phyloP scores from a whole-genome alignment of 1,140 invertebrate species.

The Ips typographus region DNA sequence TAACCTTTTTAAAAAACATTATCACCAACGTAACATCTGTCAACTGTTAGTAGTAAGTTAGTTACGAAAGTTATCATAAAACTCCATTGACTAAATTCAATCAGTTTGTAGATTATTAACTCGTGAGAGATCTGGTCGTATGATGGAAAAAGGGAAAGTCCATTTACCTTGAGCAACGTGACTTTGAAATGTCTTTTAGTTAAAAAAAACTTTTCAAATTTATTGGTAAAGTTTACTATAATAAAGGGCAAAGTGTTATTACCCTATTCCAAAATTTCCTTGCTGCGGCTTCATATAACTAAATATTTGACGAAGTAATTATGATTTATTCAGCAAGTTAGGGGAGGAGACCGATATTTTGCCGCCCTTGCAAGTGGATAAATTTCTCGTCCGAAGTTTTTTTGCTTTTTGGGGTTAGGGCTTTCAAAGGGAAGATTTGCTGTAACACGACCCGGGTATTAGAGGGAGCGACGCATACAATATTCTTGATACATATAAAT shows the following conservation, averaged over 20 bases:
- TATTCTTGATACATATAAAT: background rate
- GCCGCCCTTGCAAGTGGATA: slow-evolving; percentile 31
- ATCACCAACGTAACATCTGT: too few relatives aligned
- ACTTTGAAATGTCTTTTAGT: slow-evolving; percentile 19
- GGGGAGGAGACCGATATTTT: slow-evolving; percentile 31
- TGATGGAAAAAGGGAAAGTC: background rate
- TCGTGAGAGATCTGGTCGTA: too few relatives aligned
- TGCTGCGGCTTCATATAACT: slow-evolving; percentile 31
- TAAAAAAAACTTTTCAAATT: slow-evolving; percentile 32
- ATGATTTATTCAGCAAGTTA: slow-evolving; percentile 35
- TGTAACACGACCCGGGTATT: slow-evolving; percentile 15
- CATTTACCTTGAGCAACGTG: slow-evolving; percentile 14
- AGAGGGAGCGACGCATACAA: slow-evolving; percentile 1
- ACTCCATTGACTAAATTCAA: too few relatives aligned
- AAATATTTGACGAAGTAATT: slow-evolving; percentile 37
- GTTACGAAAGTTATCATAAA: too few relatives aligned
- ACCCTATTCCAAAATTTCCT: slow-evolving; percentile 31
- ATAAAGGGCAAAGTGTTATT: slow-evolving; percentile 28
- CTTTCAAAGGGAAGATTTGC: slow-evolving; percentile 20
- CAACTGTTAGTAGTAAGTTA: too few relatives aligned
- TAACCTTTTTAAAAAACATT: too few relatives aligned
- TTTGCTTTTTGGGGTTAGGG: slow-evolving; percentile 20
- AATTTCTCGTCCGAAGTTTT: slow-evolving; percentile 30
- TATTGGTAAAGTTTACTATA: slow-evolving; percentile 35
- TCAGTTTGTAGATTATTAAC: too few relatives aligned